These are phyloP conservation scores for Trididemnum nubilum DNA, from an alignment of 23 tunicate species.

Conservation along the genomic window DNA sequence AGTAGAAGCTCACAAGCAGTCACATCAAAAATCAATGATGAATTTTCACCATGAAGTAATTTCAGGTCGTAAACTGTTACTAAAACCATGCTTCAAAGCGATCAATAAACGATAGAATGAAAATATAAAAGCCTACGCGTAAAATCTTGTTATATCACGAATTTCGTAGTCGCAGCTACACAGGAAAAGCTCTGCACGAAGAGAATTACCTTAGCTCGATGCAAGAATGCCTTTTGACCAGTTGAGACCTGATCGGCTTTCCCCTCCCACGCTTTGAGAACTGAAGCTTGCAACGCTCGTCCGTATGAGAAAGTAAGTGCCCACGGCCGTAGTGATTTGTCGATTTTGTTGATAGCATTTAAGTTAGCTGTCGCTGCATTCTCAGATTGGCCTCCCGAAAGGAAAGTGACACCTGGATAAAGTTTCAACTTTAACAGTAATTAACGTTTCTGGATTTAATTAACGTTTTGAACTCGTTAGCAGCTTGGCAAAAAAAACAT, in stretches of 20 bases:
- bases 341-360: constrained; percentile 72
- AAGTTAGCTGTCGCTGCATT: constrained; percentile 70
- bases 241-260: constrained; percentile 64
- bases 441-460: background rate
- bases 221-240: constrained; percentile 68
- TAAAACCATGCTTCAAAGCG: too few species aligned
- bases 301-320: constrained; percentile 89
- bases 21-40: too few species aligned
- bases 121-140: background rate
- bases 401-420: constrained; percentile 63
- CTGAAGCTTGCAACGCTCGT: constrained; percentile 91
- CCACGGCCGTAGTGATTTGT: constrained; percentile 65
- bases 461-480: background rate
- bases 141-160: background rate
- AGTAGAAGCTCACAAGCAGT: too few species aligned
- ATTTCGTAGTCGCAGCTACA: background rate
- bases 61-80: too few species aligned
- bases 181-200: background rate
- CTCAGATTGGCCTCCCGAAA: constrained; percentile 94
- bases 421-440: too few species aligned
- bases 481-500: too few species aligned
- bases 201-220: constrained; percentile 55
- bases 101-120: background rate
- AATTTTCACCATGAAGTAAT: too few species aligned
- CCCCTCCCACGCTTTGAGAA: constrained; percentile 88